phyloP scores from a whole-genome alignment of 1,140 invertebrate species.

The Brachionus rotundiformis region DNA sequence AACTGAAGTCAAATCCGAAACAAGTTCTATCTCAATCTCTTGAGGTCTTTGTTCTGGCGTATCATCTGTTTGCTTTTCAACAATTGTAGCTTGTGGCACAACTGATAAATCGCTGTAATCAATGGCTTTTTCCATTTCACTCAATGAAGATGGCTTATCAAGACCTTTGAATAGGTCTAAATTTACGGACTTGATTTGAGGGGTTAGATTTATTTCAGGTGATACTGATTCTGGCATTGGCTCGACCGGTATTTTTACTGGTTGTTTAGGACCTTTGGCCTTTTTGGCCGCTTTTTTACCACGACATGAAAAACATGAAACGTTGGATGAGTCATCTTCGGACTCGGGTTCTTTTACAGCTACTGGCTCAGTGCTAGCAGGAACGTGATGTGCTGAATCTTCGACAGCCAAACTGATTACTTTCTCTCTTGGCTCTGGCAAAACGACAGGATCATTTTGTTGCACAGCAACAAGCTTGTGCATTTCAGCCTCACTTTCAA shows the following conservation, averaged over 20 bases:
- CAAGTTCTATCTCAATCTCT: not conserved
- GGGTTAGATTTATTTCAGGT: not conserved
- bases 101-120: conserved; percentile 9
- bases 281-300: conserved; percentile 35
- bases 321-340: not conserved
- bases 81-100: not conserved
- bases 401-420: not conserved
- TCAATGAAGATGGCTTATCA: conserved; percentile 37
- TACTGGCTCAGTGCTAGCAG: not conserved
- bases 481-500: not conserved
- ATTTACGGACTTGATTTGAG: not conserved
- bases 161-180: conserved; percentile 5
- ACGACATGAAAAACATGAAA: conserved; percentile 21
- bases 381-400: not conserved
- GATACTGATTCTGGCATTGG: not conserved
- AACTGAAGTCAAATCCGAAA: not conserved
- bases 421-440: not conserved
- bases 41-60: not conserved
- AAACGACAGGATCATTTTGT: conserved; percentile 21
- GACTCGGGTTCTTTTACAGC: conserved; percentile 1
- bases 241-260: not conserved
- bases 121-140: conserved; percentile 34
- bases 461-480: not conserved
- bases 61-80: not conserved
- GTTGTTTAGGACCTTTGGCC: not conserved